Evolutionary conservation across 2,797 vertebrate species (phyloP).

Genomic region (Pyrocephalus nanus): DNA sequence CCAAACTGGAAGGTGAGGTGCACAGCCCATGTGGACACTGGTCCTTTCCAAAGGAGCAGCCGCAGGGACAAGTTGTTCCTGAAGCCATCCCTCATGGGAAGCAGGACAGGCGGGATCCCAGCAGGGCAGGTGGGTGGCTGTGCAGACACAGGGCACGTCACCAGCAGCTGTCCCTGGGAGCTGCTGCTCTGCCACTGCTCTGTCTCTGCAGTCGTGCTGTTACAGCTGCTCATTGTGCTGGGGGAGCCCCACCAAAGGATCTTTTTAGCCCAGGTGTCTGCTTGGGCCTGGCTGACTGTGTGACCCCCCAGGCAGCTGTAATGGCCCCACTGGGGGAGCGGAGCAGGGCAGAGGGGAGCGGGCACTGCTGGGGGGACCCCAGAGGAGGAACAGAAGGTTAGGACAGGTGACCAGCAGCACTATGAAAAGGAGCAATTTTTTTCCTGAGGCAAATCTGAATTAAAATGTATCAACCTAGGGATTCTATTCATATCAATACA

Average conservation of each 20-base stretch:
- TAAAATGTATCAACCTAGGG: not conserved
- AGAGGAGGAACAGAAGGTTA: not conserved
- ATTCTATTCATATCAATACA: not conserved
- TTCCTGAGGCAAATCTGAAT: not conserved
- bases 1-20: not conserved
- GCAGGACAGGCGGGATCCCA: not conserved
- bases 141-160: not conserved
- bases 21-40: not conserved
- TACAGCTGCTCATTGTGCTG: not conserved
- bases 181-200: accelerated
- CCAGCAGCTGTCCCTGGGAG: not conserved
- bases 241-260: not conserved
- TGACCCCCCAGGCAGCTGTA: not conserved
- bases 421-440: not conserved
- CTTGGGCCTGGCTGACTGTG: not conserved
- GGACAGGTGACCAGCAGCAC: not conserved
- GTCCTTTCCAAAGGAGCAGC: not conserved
- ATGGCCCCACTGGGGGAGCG: not conserved
- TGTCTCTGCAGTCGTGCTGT: not conserved
- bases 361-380: not conserved
- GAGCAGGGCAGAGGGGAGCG: not conserved
- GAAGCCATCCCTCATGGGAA: accelerated
- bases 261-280: not conserved
- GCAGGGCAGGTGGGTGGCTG: not conserved
- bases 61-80: accelerated